phyloP scores from a whole-genome alignment of 2,113 vertebrate genomes.

The Albula glossodonta region DNA sequence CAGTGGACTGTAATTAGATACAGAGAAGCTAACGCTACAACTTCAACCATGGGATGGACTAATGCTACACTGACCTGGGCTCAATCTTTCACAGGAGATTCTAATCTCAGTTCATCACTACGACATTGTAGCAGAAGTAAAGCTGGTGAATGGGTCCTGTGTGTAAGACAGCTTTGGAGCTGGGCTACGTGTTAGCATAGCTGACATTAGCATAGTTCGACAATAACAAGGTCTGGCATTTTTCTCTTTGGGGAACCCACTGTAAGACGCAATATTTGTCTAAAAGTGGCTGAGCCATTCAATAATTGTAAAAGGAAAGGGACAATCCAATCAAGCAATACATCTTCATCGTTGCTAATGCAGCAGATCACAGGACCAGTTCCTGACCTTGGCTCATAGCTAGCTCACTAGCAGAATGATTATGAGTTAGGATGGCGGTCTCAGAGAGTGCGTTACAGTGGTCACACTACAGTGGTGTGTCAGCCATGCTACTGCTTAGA shows the following conservation, averaged over 20 bases:
- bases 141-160: neutral
- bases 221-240: neutral
- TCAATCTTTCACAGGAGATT: conserved; percentile 16
- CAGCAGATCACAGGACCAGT: too few relatives aligned
- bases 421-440: too few relatives aligned
- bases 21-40: conserved; percentile 48
- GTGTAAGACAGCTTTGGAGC: neutral
- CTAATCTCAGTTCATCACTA: conserved; percentile 7
- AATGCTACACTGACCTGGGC: conserved; percentile 26
- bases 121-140: neutral
- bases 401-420: too few relatives aligned
- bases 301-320: too few relatives aligned
- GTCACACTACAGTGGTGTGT: too few relatives aligned
- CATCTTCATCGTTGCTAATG: too few relatives aligned
- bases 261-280: neutral
- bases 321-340: too few relatives aligned
- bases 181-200: neutral
- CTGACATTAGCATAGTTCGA: too few relatives aligned
- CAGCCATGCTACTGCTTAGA: neutral
- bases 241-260: neutral
- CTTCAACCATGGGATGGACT: conserved; percentile 31
- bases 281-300: neutral
- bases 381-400: too few relatives aligned
- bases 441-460: too few relatives aligned
- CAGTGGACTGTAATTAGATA: conserved; percentile 67